Evolutionary conservation across 2,797 vertebrate genomes (phyloP), one percentile per base, ranked within the genome.

Genomic region (Karalla daura): DNA sequence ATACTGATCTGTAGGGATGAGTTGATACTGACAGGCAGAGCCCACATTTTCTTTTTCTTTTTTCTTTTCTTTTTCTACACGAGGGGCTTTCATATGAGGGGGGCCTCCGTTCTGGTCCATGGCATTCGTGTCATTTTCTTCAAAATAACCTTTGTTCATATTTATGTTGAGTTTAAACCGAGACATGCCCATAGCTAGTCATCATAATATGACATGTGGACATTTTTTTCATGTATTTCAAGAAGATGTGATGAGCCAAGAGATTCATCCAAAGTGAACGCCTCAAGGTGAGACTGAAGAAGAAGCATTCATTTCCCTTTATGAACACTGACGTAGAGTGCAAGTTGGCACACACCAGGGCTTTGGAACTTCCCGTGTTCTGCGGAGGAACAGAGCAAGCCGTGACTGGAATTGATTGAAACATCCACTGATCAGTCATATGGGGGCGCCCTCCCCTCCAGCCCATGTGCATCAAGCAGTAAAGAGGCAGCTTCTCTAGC

Each of bases 391-490:
- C 23, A 45, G 37, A 25, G 35, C 24, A 67, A 44, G 11, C 59
- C 15, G 4, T 58, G 61, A 24, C 54, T 66, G 20, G 35, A 37
- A 53, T 14, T 20, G 11, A n/a, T n/a, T n/a, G 4, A 53, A 52
- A 47, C 1, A 10, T 75, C 68, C 49, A 23, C 28, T 24, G 5
- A 30, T 70, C 56, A 23, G 81, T 79, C 89, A 86, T 85, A 71
- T 84, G 90, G 84, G 87, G 91, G 90, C 72, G 60, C 87, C 74
- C 80, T 82, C 25, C 76, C 56, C 86, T 76, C 81, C 87, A 20
- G 21, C 67, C 86, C 43, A 41, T 18, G 10, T 53, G 53, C 20
- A 33, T 41, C 35, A 4, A 54, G 35, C 67, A 46, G 17, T 13
- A 40, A 72, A 59, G 25, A 75, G 59, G 55, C 60, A 36, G 43